Conservation (phyloP, 2,797 vertebrate genomes). For the Danio tinwini region DNA sequence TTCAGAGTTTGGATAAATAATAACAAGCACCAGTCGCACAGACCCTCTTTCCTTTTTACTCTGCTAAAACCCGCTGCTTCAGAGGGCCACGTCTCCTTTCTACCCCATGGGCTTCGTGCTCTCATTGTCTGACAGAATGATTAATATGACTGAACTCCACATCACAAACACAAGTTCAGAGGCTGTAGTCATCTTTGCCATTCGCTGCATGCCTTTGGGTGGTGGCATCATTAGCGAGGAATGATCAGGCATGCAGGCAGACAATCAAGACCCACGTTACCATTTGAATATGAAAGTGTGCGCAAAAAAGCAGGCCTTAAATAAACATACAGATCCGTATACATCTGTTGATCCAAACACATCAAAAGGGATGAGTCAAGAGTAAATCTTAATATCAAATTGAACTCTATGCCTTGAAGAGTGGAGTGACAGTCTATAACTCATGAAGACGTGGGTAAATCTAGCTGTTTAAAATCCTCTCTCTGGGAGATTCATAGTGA, state of each 20-base stretch:
- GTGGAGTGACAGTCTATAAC: constrained; percentile 39
- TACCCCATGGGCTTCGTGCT: constrained; percentile 77
- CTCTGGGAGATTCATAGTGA: constrained; percentile 73
- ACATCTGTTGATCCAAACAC: neutral
- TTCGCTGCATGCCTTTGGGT: constrained; percentile 45
- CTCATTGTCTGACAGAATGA: constrained; percentile 84
- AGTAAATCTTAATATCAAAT: constrained; percentile 45
- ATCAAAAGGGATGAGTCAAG: constrained; percentile 5
- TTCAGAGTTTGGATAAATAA: constrained; percentile 70
- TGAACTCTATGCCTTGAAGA: constrained; percentile 11
- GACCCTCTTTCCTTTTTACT: constrained; percentile 71
- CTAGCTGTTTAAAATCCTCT: constrained; percentile 57
- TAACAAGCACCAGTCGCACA: constrained; percentile 72
- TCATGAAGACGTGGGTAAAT: constrained; percentile 49
- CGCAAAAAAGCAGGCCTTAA: constrained; percentile 24
- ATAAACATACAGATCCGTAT: constrained; percentile 28
- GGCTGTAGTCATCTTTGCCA: constrained; percentile 58
- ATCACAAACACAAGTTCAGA: constrained; percentile 80
- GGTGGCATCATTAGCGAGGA: constrained; percentile 47
- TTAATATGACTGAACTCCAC: constrained; percentile 82
- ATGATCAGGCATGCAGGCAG: constrained; percentile 38
- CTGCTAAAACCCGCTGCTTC: constrained; percentile 65
- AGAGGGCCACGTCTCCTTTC: constrained; percentile 74
- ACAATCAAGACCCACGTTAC: constrained; percentile 35
- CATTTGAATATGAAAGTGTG: constrained; percentile 32